phyloP scores from a whole-genome alignment of 2,113 vertebrate genomes.

The Strix aluco region DNA sequence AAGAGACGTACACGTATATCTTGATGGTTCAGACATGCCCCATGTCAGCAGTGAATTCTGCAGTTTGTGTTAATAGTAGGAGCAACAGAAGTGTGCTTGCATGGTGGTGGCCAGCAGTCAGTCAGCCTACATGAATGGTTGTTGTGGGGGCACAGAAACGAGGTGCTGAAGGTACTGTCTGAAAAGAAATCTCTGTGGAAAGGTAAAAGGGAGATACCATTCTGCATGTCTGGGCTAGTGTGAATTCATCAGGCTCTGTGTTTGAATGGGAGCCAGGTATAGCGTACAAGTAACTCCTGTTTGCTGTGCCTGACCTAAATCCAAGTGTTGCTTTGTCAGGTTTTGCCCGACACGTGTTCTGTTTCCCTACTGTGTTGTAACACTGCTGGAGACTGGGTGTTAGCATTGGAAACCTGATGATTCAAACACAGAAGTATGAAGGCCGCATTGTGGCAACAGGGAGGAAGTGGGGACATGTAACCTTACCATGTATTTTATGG shows the following conservation, averaged over 20 bases:
- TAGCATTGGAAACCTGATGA: conserved; percentile 31
- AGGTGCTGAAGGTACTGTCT: background rate
- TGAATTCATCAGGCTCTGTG: conserved; percentile 4
- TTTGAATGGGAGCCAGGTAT: conserved; percentile 37
- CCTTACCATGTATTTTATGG: background rate
- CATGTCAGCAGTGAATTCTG: background rate
- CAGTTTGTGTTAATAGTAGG: background rate
- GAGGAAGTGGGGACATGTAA: background rate
- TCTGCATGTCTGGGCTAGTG: conserved; percentile 46
- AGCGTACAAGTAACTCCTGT: conserved; percentile 28
- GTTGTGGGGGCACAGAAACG: background rate
- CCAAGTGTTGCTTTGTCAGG: conserved; percentile 54
- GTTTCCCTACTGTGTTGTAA: background rate
- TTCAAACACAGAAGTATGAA: conserved; percentile 16
- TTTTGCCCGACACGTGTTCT: background rate
- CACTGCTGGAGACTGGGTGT: background rate
- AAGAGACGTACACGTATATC: background rate
- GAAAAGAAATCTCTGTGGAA: background rate
- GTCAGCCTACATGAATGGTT: background rate
- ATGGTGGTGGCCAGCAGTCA: background rate
- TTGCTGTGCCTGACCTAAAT: conserved; percentile 60
- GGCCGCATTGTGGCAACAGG: background rate
- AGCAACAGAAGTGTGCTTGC: background rate
- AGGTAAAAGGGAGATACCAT: background rate
- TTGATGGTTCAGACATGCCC: background rate